Conservation (phyloP, 2,888 invertebrate species). For the Allolobophora icterica region DNA sequence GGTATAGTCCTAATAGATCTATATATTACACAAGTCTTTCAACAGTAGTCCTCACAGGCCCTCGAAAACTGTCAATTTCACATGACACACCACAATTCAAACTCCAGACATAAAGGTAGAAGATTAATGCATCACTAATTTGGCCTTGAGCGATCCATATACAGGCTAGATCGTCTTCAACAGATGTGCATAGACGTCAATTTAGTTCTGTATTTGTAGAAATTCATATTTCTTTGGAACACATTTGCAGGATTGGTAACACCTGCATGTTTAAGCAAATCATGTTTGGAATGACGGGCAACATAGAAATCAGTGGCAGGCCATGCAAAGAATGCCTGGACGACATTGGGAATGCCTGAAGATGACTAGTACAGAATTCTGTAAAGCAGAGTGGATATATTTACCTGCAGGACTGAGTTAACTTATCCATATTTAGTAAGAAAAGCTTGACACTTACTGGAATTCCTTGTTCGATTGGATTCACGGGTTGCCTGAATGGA, state of each 20-base stretch:
- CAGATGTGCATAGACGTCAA: too few species aligned
- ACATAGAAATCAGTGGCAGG: too few species aligned
- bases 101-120: not conserved
- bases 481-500: slow-evolving; percentile 96
- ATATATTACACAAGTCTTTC: not conserved
- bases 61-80: not conserved
- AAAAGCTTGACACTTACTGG: slow-evolving; percentile 45
- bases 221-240: too few species aligned
- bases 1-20: not conserved
- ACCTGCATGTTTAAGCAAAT: too few species aligned
- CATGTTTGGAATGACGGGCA: too few species aligned
- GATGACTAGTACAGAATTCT: too few species aligned
- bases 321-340: too few species aligned
- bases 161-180: too few species aligned
- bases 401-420: not conserved
- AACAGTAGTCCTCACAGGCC: not conserved
- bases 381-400: not conserved
- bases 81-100: not conserved
- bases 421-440: not conserved
- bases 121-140: not conserved
- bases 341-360: too few species aligned
- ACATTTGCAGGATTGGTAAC: too few species aligned
- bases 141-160: not conserved
- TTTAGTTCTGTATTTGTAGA: too few species aligned
- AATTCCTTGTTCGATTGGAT: slow-evolving; percentile 71